phyloP scores from a whole-genome alignment of 2,888 invertebrate species.

The Agriopis aurantiaria region DNA sequence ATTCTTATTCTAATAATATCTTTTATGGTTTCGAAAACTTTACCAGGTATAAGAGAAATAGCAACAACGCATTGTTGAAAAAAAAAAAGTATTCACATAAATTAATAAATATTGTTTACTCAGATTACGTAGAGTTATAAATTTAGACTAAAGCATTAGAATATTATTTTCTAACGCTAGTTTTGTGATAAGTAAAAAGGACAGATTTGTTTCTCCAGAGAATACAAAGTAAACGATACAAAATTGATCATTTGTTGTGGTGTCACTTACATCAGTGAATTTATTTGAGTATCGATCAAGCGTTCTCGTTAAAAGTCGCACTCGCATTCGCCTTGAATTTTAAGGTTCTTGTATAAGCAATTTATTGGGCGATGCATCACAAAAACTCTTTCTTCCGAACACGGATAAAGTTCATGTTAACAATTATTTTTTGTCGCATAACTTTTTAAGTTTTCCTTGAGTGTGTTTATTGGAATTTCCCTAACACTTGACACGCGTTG shows the following conservation, averaged over 20 bases:
- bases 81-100: no score
- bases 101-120: no score
- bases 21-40: no score
- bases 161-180: no score
- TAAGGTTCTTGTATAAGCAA: constrained; percentile 61
- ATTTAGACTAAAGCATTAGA: no score
- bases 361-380: constrained; percentile 68
- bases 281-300: constrained; percentile 68
- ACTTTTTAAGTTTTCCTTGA: constrained; percentile 36
- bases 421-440: constrained; percentile 50
- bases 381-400: constrained; percentile 57
- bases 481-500: constrained; percentile 13
- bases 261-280: constrained; percentile 60
- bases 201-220: neutral
- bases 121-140: no score
- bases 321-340: constrained; percentile 59
- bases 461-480: constrained; percentile 21
- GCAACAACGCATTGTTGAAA: no score
- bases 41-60: no score
- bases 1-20: neutral
- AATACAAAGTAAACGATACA: constrained; percentile 49
- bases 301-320: constrained; percentile 57
- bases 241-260: constrained; percentile 60
- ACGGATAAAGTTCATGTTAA: constrained; percentile 55
- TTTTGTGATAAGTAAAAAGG: no score